phyloP scores from a whole-genome alignment of 2,888 invertebrate genomes.

The Slavum lentiscoides region DNA sequence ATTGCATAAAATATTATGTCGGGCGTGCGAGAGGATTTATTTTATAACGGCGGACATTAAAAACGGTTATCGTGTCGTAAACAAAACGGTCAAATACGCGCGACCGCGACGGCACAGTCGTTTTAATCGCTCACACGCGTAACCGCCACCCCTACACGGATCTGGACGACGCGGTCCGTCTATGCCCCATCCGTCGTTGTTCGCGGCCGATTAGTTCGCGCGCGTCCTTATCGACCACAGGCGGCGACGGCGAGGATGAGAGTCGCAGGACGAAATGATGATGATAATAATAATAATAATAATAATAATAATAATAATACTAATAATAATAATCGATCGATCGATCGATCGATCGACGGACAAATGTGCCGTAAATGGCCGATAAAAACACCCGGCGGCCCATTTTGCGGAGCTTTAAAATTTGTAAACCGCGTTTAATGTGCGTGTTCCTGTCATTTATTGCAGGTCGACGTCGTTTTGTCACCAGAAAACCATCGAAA shows the following conservation, averaged over 20 bases:
- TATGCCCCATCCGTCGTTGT: conserved; percentile 1
- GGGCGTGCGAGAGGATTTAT: neutral
- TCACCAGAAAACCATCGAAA: too few relatives aligned
- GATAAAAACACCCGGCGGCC: conserved; percentile 11
- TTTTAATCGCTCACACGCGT: conserved; percentile 37
- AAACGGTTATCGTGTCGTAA: conserved; percentile 25
- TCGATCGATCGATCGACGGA: neutral
- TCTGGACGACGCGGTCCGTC: neutral
- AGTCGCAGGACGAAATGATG: too few relatives aligned
- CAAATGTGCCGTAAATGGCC: conserved; percentile 46
- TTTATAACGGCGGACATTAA: conserved; percentile 18
- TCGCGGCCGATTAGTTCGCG: conserved; percentile 18
- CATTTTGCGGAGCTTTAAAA: neutral
- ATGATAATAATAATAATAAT: too few relatives aligned
- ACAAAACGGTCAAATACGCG: conserved; percentile 40
- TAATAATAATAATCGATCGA: too few relatives aligned
- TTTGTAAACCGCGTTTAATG: neutral
- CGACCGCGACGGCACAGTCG: neutral
- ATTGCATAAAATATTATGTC: too few relatives aligned
- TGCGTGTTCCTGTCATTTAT: neutral
- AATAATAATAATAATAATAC: too few relatives aligned
- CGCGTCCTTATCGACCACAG: too few relatives aligned
- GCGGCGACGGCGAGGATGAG: conserved; percentile 14
- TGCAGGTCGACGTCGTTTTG: too few relatives aligned
- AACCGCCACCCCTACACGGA: neutral